Evolutionary conservation across 2,797 vertebrate genomes (phyloP).

Genomic region (Ctenochaetus hawaiiensis): DNA sequence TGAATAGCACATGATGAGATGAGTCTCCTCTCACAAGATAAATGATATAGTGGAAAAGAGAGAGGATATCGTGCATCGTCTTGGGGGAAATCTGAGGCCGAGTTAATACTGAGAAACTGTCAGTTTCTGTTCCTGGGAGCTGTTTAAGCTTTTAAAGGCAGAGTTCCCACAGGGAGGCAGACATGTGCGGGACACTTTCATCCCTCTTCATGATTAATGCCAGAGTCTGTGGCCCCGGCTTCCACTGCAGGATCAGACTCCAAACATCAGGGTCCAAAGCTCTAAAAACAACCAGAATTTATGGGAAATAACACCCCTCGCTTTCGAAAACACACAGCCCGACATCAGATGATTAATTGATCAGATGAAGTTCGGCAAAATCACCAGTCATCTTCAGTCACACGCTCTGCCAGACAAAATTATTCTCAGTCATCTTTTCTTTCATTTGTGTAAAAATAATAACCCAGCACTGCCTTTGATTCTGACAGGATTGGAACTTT

Average conservation of each 20-base stretch:
- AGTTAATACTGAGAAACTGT: constrained; percentile 66
- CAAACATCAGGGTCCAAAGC: constrained; percentile 35
- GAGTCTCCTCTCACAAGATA: constrained; percentile 34
- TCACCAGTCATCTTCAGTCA: neutral
- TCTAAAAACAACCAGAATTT: constrained; percentile 41
- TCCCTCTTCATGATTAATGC: constrained; percentile 68
- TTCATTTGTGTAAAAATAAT: constrained; percentile 47
- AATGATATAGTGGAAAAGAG: constrained; percentile 27
- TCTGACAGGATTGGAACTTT: neutral
- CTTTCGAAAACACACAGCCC: constrained; percentile 49
- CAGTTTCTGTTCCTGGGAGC: constrained; percentile 54
- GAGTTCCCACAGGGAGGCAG: constrained; percentile 51
- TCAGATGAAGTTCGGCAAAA: constrained; percentile 54
- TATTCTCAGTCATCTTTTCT: constrained; percentile 49
- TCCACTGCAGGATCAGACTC: constrained; percentile 46
- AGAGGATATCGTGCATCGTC: constrained; percentile 13
- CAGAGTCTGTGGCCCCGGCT: constrained; percentile 31
- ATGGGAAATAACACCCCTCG: constrained; percentile 37
- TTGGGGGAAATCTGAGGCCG: constrained; percentile 50
- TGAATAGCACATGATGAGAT: constrained; percentile 14
- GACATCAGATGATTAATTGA: constrained; percentile 69
- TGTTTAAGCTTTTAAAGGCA: constrained; percentile 64
- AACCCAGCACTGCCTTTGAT: constrained; percentile 9
- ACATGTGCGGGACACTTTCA: constrained; percentile 70
- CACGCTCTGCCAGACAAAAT: neutral